Evolutionary conservation across 2,113 vertebrate genomes (phyloP).

Genomic region (Nerophis lumbriciformis): DNA sequence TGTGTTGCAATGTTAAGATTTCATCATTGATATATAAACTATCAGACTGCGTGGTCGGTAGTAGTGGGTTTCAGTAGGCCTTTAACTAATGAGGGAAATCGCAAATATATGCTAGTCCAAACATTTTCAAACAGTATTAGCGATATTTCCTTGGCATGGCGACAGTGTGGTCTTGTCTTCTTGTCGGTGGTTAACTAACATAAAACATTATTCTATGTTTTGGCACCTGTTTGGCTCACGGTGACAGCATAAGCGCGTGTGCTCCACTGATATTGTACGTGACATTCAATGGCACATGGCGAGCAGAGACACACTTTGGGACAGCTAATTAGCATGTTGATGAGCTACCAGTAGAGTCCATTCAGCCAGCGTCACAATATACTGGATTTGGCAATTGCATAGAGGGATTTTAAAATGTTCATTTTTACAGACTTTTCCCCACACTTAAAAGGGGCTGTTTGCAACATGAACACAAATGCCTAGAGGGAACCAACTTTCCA

Average conservation of each 20-base stretch:
- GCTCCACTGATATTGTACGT: slow-evolving; percentile 30
- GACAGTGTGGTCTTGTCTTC: neutral
- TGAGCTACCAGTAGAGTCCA: slow-evolving; percentile 30
- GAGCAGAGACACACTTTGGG: slow-evolving; percentile 23
- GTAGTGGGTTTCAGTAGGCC: too few relatives aligned
- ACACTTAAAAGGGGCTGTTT: too few relatives aligned
- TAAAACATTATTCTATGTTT: slow-evolving; percentile 11
- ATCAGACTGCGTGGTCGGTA: too few relatives aligned
- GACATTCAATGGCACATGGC: slow-evolving; percentile 33
- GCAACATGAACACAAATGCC: too few relatives aligned
- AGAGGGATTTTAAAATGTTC: slow-evolving; percentile 4
- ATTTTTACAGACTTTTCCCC: neutral
- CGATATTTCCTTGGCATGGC: neutral
- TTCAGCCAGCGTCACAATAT: slow-evolving; percentile 14
- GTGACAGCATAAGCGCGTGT: slow-evolving; percentile 21
- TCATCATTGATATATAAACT: too few relatives aligned
- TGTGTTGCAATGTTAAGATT: too few relatives aligned
- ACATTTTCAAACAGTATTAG: neutral
- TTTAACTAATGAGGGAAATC: too few relatives aligned
- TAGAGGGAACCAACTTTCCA: too few relatives aligned
- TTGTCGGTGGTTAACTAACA: slow-evolving; percentile 9
- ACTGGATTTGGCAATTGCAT: slow-evolving; percentile 3
- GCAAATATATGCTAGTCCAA: too few relatives aligned
- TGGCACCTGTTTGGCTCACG: slow-evolving; percentile 29
- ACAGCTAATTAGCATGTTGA: slow-evolving; percentile 33